These are phyloP conservation scores for Cirrhinus molitorella DNA, from an alignment of 2,797 vertebrate genomes.

Conservation along the genomic window DNA sequence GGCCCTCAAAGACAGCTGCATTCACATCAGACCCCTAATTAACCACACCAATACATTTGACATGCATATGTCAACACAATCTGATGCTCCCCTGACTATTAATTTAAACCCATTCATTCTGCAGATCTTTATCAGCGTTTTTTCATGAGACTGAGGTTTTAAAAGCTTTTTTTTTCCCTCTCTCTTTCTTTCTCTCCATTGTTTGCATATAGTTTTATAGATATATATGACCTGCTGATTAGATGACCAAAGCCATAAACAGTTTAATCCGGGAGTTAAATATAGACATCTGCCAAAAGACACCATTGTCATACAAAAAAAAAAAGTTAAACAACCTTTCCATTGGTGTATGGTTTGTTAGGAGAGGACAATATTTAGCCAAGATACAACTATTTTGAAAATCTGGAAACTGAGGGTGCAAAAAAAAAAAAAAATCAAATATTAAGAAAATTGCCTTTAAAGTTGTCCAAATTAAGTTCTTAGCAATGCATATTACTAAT, in stretches of 20 bases:
- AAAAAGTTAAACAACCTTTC: too few species aligned
- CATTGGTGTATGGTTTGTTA: too few species aligned
- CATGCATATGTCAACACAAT: constrained; percentile 40
- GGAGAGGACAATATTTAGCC: too few species aligned
- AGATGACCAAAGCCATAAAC: neutral
- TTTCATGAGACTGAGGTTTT: neutral
- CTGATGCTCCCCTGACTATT: constrained; percentile 36
- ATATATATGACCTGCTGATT: neutral
- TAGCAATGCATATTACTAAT: too few species aligned
- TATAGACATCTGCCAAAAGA: neutral
- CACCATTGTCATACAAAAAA: neutral
- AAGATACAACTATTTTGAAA: too few species aligned
- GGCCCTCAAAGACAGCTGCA: constrained; percentile 55
- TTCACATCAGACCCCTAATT: constrained; percentile 60
- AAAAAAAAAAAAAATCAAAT: too few species aligned
- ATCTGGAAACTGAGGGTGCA: too few species aligned
- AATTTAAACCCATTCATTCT: constrained; percentile 1
- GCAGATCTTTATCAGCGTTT: constrained; percentile 26
- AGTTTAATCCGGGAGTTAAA: neutral
- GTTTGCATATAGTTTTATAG: neutral
- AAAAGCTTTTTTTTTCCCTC: neutral
- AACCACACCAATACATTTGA: constrained; percentile 42
- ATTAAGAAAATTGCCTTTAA: too few species aligned
- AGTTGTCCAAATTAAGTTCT: too few species aligned
- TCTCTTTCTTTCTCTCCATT: neutral